A percentile compares a stretch with the other conserved stretches of the same genome.
Conservation (phyloP, 2,797 vertebrate species). For the Hyperoplus lanceolatus region DNA sequence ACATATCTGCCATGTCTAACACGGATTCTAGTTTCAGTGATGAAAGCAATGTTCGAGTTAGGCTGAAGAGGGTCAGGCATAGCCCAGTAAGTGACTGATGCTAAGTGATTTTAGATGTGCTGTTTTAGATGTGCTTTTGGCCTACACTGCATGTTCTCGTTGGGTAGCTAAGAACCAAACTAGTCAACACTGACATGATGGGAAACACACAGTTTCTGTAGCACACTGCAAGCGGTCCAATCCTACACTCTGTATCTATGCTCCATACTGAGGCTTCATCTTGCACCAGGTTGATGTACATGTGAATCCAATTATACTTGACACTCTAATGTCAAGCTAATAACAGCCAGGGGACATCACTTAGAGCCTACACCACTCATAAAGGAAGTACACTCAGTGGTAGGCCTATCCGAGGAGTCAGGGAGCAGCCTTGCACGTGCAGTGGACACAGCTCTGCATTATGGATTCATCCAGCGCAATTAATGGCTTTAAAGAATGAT, state of each 20-base stretch:
- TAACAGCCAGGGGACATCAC: slow-evolving; percentile 52
- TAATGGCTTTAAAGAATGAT: slow-evolving; percentile 17
- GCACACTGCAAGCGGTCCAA: slow-evolving; percentile 12
- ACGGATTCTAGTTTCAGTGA: slow-evolving; percentile 35
- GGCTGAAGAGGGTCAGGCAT: slow-evolving; percentile 2
- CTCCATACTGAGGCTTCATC: slow-evolving; percentile 20
- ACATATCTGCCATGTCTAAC: slow-evolving; percentile 57
- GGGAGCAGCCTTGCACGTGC: slow-evolving; percentile 34
- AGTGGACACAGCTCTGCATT: slow-evolving; percentile 17
- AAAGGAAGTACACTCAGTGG: slow-evolving; percentile 34
- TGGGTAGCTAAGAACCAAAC: slow-evolving; percentile 36
- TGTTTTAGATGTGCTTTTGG: slow-evolving; percentile 23
- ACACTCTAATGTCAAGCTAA: slow-evolving; percentile 57
- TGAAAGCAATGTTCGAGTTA: slow-evolving; percentile 27
- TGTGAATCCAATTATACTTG: slow-evolving; percentile 50
- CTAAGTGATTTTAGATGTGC: slow-evolving; percentile 25
- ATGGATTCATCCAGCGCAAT: slow-evolving; percentile 21
- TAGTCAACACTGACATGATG: slow-evolving; percentile 1
- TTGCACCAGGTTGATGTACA: slow-evolving; percentile 37
- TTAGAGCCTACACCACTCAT: slow-evolving; percentile 34
- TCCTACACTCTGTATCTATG: neutral
- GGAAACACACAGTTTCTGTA: slow-evolving; percentile 12
- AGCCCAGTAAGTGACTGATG: slow-evolving; percentile 26
- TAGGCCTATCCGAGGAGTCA: slow-evolving; percentile 39
- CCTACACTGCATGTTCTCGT: slow-evolving; percentile 33